Percentiles rank a stretch among this genome's conserved stretches.
These are phyloP conservation scores for Parapsyche elsis DNA, from an alignment of 1,140 invertebrate species.

Conservation along the genomic window DNA sequence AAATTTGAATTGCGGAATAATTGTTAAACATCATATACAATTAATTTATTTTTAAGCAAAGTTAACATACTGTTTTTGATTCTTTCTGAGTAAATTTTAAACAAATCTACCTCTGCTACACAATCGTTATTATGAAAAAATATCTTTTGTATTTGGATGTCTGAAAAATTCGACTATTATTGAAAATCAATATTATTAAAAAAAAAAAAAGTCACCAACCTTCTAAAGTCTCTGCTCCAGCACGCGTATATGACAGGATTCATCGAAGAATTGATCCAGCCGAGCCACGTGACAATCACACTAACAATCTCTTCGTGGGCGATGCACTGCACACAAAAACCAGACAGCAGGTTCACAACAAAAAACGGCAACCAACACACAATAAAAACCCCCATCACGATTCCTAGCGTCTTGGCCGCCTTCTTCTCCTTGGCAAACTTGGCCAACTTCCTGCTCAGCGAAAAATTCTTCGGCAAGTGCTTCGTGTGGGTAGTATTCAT, in stretches of 20 bases:
- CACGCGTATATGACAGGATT: conserved; percentile 98
- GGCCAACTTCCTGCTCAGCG: conserved; percentile 86
- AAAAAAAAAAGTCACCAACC: conserved; percentile 70
- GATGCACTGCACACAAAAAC: conserved; percentile 89
- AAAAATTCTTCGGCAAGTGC: conserved; percentile 84
- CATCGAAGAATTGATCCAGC: conserved; percentile 99
- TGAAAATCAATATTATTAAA: no score
- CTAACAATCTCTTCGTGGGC: conserved; percentile 90
- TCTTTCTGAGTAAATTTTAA: no score
- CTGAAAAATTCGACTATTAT: no score
- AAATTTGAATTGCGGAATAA: no score
- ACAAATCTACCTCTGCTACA: no score
- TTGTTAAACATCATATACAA: no score
- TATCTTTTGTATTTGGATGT: no score
- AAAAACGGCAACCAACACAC: conserved; percentile 99
- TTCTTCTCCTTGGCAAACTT: conserved; percentile 97
- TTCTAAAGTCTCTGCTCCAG: conserved; percentile 95
- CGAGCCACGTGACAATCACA: conserved; percentile 96
- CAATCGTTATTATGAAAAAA: no score
- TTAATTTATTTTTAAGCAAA: no score
- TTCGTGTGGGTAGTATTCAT: conserved; percentile 64
- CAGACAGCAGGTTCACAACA: conserved; percentile 92
- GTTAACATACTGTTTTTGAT: no score
- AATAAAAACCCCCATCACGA: conserved; percentile 98
- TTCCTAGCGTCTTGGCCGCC: conserved; percentile 93